Conservation (phyloP, 2,797 vertebrate species). For the Gorsachius magnificus region DNA sequence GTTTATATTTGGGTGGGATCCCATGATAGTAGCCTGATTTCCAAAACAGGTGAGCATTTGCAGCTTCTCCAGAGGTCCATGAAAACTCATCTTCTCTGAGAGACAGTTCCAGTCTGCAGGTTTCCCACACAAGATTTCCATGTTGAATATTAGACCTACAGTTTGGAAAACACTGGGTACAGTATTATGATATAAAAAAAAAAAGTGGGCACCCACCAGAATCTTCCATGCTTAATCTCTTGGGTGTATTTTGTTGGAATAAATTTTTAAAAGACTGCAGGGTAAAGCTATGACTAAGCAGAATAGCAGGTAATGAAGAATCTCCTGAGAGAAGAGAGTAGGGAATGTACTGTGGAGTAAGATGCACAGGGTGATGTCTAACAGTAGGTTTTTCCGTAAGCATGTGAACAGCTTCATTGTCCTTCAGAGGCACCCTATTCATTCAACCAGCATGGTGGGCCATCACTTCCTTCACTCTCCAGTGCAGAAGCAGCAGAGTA, state of each 20-base stretch:
- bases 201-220: not conserved
- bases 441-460: accelerated
- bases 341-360: not conserved
- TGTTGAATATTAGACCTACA: not conserved
- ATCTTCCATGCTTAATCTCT: not conserved
- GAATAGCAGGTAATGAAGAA: not conserved
- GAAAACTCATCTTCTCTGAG: not conserved
- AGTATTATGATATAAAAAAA: not conserved
- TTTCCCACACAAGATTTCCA: not conserved
- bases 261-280: not conserved
- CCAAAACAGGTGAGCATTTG: not conserved
- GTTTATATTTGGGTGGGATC: not conserved
- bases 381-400: not conserved
- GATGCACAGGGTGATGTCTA: not conserved
- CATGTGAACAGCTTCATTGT: not conserved
- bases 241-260: not conserved
- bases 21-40: not conserved
- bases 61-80: not conserved
- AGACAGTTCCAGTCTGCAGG: not conserved
- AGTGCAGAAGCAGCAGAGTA: not conserved
- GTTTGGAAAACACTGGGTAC: not conserved
- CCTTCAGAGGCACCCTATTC: not conserved
- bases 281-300: not conserved
- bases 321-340: not conserved
- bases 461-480: not conserved